These are phyloP conservation scores for Pandemis cinnamomeana DNA, from an alignment of 2,888 invertebrate species.

Conservation along the genomic window DNA sequence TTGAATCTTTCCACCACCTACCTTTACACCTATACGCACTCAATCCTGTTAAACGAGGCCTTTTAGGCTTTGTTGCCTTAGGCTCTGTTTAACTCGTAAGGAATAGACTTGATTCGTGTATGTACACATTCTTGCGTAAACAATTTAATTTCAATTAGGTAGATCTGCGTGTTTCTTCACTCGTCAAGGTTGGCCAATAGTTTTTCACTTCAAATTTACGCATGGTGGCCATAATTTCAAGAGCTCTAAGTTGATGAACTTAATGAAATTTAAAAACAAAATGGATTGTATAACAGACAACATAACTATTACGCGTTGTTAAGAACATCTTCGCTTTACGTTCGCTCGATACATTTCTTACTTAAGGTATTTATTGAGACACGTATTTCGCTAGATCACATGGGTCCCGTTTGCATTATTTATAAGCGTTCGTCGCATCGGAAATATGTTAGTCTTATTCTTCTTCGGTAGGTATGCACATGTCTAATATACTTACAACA, in stretches of 20 bases:
- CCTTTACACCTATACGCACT: too few relatives aligned
- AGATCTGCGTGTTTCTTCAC: not conserved
- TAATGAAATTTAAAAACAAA: too few relatives aligned
- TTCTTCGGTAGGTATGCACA: not conserved
- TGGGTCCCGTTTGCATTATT: constrained; percentile 1
- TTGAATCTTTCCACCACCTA: too few relatives aligned
- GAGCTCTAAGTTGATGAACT: not conserved
- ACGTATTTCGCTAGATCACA: constrained; percentile 1
- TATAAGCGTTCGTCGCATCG: not conserved
- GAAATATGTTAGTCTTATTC: not conserved
- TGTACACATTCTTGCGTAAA: not conserved
- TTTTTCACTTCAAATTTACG: not conserved
- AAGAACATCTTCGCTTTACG: not conserved
- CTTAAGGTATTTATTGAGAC: not conserved
- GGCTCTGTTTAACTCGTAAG: too few relatives aligned
- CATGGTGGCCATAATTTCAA: not conserved
- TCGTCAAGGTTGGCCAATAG: not conserved
- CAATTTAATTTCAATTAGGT: not conserved
- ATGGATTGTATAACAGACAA: too few relatives aligned
- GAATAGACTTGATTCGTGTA: too few relatives aligned
- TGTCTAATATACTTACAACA: not conserved
- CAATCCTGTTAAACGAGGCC: too few relatives aligned
- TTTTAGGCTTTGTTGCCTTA: too few relatives aligned
- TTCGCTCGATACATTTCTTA: not conserved
- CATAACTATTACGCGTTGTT: not conserved